phyloP scores from a whole-genome alignment of 2,113 vertebrate genomes.

The Gila orcuttii region DNA sequence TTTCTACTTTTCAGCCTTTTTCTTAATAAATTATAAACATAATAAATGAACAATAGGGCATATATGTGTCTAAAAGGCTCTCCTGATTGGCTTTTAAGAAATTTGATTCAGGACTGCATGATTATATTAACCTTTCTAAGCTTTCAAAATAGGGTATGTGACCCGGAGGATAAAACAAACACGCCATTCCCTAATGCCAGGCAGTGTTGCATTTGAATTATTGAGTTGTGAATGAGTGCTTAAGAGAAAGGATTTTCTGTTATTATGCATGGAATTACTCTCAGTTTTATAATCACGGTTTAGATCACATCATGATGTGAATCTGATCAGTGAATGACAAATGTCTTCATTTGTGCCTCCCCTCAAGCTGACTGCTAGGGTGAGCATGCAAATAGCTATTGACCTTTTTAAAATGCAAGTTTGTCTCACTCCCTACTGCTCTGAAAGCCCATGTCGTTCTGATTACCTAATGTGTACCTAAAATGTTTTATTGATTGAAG shows the following conservation, averaged over 20 bases:
- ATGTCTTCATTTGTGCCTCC: constrained; percentile 34
- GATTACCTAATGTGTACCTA: constrained; percentile 77
- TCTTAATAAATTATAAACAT: neutral
- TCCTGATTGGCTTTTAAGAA: neutral
- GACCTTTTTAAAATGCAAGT: constrained; percentile 63
- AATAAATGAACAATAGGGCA: neutral
- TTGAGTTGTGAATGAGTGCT: neutral
- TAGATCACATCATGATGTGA: constrained; percentile 52
- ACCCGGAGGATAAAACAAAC: neutral
- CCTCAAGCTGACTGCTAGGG: constrained; percentile 49
- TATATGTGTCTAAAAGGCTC: neutral
- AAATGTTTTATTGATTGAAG: constrained; percentile 70
- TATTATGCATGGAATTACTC: neutral
- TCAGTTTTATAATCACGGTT: neutral
- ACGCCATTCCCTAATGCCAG: neutral
- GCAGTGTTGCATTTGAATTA: neutral
- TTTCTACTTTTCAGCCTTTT: neutral
- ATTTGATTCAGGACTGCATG: neutral
- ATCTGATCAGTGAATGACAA: constrained; percentile 44
- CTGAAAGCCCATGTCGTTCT: constrained; percentile 76
- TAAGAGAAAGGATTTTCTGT: neutral
- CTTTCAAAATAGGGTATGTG: neutral
- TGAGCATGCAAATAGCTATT: constrained; percentile 72
- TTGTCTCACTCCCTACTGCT: constrained; percentile 58
- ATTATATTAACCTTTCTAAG: constrained; percentile 2